A percentile compares a stretch with the other conserved stretches of the same genome.
Evolutionary conservation across 53 echinoderm and acorn worm species (phyloP).

Genomic region (Pentamera pediparva): DNA sequence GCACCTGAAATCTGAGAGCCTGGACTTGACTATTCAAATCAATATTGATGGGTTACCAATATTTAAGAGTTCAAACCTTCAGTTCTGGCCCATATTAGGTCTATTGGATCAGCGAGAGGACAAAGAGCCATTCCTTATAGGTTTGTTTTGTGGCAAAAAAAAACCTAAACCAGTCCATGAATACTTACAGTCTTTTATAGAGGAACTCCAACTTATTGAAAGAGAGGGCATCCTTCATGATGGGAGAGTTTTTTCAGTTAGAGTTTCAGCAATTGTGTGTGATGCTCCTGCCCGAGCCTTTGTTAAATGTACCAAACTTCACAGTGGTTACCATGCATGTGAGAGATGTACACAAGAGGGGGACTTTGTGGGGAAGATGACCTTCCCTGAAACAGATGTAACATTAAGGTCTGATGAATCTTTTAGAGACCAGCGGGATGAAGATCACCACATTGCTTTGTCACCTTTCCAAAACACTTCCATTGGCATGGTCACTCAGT

Average conservation of each 20-base stretch:
- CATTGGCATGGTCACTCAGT: slow-evolving; percentile 53
- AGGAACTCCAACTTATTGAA: background rate
- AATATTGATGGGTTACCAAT: slow-evolving; percentile 54
- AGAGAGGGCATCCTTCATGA: slow-evolving; percentile 35
- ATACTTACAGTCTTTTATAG: slow-evolving; percentile 16
- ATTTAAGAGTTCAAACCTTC: slow-evolving; percentile 21
- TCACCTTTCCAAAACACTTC: slow-evolving; percentile 41
- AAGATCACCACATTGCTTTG: slow-evolving; percentile 39
- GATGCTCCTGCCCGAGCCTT: slow-evolving; percentile 60
- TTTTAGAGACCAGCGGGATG: slow-evolving; percentile 41
- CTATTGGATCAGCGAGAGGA: background rate
- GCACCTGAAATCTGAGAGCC: background rate
- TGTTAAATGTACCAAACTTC: slow-evolving; percentile 49
- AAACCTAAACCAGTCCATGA: slow-evolving; percentile 24
- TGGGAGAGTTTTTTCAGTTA: slow-evolving; percentile 28
- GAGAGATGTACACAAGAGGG: slow-evolving; percentile 56
- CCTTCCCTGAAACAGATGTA: slow-evolving; percentile 39
- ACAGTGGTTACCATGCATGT: slow-evolving; percentile 60
- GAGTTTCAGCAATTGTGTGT: slow-evolving; percentile 48
- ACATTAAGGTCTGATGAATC: slow-evolving; percentile 45
- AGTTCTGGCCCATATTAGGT: slow-evolving; percentile 57
- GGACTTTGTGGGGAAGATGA: slow-evolving; percentile 54
- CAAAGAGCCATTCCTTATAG: slow-evolving; percentile 31
- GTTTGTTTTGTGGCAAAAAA: slow-evolving; percentile 22
- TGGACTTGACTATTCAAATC: slow-evolving; percentile 9